Percentiles rank a stretch among this genome's conserved stretches.
Evolutionary conservation across 2,797 vertebrate genomes (phyloP).

Genomic region (Anas bahamensis): DNA sequence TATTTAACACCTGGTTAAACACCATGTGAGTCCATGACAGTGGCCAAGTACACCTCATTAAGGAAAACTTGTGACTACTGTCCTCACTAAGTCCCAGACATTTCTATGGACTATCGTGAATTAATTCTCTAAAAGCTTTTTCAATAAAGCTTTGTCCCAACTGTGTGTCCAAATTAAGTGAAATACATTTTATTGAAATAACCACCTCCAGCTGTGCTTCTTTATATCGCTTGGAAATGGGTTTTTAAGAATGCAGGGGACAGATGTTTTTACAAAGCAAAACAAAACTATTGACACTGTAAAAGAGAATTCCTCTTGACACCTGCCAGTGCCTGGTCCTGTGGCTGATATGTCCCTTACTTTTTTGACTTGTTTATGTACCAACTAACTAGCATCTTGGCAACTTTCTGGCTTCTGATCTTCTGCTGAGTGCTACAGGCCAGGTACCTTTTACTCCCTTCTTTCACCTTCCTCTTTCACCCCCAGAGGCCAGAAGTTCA

Average conservation of each 20-base stretch:
- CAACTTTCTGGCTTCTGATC: neutral
- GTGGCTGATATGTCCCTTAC: neutral
- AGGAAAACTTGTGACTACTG: conserved; percentile 5
- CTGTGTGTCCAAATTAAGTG: neutral
- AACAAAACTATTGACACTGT: neutral
- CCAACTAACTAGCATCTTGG: neutral
- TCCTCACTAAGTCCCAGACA: neutral
- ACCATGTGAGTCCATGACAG: neutral
- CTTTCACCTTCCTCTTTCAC: neutral
- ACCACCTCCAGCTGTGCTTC: neutral
- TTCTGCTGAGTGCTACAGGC: neutral
- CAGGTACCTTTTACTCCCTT: neutral
- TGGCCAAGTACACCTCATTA: neutral
- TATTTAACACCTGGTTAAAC: conserved; percentile 38
- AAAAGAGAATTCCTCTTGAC: neutral
- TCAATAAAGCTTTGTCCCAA: neutral
- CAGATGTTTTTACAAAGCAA: conserved; percentile 1
- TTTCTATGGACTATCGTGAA: neutral
- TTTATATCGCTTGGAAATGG: neutral
- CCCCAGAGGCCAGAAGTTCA: neutral
- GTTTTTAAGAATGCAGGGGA: conserved; percentile 5
- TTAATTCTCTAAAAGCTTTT: neutral
- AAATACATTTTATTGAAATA: neutral
- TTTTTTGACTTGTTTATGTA: neutral
- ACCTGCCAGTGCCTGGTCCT: neutral